Base-by-base conservation (phyloP, 2,113 vertebrate genomes). In the Setophaga petechia region DNA sequence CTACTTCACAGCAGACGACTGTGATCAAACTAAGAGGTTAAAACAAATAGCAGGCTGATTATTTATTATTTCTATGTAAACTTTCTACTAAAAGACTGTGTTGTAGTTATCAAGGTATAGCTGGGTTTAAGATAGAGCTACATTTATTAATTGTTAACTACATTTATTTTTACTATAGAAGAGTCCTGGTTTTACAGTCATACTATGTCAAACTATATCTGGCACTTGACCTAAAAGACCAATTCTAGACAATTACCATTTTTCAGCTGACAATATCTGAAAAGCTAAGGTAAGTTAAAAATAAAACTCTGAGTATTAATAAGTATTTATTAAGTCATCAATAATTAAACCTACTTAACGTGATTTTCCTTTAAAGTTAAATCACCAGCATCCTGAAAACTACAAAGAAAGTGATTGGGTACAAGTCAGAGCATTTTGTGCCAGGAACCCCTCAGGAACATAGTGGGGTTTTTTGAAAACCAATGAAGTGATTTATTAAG, bases 31-130 rank as follows among this genome's bases (percentile, higher is more conserved):
- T 58, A 57, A 46, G 46, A 92, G 21, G 51, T 61, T 73, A 88
- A 94, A 97, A 55, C 72, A 96, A 90, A 96, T 33, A 90, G 11
- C 6, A 92, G 21, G 78, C 90, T 96, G 93, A 96, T 97, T 88
- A 96, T 97, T 97, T 95, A 95, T 87, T 77, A 73, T 35, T 66
- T 47, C 58, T 93, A 17, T 52, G 44, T 84, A 91, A 95, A 95
- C 87, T 95, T 87, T 94, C 90, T 93, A 89, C 84, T 91, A 31
- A 39, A 93, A 51, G 28, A 43, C 9, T n/a, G 18, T 9, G 12
- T 22, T 51, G 71, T 25, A 79, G 46, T 66, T 76, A 94, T 68
- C 63, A 81, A 41, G 2, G n/a, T 66, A 79, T 12, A 74, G n/a
- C 27, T 66, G 15, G 37, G 6, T 31, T 77, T 62, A 85, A 79